Evolutionary conservation across 2,113 vertebrate species (phyloP).

Genomic region (Clarias batrachus): DNA sequence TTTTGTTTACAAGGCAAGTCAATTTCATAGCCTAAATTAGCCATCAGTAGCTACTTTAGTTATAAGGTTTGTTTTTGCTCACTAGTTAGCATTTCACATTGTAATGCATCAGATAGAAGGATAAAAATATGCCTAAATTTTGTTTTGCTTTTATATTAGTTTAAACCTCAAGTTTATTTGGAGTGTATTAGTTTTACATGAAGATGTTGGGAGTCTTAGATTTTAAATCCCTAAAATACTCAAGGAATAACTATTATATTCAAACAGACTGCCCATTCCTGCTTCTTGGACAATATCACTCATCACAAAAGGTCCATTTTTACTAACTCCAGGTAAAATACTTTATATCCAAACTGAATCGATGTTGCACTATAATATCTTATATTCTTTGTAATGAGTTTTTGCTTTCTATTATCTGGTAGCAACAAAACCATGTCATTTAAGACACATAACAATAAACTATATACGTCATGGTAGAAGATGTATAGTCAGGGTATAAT

Average conservation of each 20-base stretch:
- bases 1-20: no score
- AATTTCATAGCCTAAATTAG: no score
- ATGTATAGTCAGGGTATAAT: background rate
- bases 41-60: background rate
- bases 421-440: background rate
- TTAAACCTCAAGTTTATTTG: background rate
- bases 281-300: background rate
- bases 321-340: background rate
- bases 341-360: background rate
- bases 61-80: background rate
- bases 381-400: background rate
- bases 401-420: background rate
- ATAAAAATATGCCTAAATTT: background rate
- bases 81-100: background rate
- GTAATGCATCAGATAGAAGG: background rate
- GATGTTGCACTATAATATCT: background rate
- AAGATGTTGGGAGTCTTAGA: background rate
- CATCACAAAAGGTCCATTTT: background rate
- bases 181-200: background rate
- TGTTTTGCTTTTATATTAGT: background rate
- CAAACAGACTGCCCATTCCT: background rate
- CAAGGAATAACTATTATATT: background rate
- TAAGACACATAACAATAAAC: background rate
- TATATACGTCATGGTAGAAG: background rate
- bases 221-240: no score